Evolutionary conservation across 2,113 vertebrate species (phyloP).

Genomic region (Promerops cafer): DNA sequence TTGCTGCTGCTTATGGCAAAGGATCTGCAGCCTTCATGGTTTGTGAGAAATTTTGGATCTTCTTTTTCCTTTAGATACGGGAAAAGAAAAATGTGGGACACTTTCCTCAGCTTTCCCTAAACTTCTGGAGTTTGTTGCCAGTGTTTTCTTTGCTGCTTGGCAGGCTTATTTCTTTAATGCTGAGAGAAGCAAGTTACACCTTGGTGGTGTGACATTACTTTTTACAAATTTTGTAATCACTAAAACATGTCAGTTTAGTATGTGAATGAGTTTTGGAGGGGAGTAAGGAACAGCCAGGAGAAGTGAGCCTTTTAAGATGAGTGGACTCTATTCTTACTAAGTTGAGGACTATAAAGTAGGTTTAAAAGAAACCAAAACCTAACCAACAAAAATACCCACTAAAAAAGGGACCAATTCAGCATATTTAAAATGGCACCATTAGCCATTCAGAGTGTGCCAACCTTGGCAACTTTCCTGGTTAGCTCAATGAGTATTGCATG

Average conservation of each 20-base stretch:
- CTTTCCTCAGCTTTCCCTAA: background rate
- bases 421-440: slow-evolving; percentile 5
- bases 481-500: background rate
- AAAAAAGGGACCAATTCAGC: background rate
- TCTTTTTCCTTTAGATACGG: background rate
- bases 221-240: background rate
- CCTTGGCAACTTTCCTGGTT: slow-evolving; percentile 28
- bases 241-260: background rate
- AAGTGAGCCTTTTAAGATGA: background rate
- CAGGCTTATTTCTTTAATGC: background rate
- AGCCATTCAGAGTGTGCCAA: background rate
- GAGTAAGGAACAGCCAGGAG: background rate
- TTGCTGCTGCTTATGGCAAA: background rate
- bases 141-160: background rate
- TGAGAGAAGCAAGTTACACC: background rate
- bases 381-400: background rate
- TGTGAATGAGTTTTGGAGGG: background rate
- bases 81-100: background rate
- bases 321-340: background rate
- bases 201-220: background rate
- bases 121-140: background rate
- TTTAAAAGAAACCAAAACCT: background rate
- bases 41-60: background rate
- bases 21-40: background rate
- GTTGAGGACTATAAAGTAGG: background rate